Conservation (phyloP, 2,888 invertebrate genomes). For the Drosophila bunnanda region DNA sequence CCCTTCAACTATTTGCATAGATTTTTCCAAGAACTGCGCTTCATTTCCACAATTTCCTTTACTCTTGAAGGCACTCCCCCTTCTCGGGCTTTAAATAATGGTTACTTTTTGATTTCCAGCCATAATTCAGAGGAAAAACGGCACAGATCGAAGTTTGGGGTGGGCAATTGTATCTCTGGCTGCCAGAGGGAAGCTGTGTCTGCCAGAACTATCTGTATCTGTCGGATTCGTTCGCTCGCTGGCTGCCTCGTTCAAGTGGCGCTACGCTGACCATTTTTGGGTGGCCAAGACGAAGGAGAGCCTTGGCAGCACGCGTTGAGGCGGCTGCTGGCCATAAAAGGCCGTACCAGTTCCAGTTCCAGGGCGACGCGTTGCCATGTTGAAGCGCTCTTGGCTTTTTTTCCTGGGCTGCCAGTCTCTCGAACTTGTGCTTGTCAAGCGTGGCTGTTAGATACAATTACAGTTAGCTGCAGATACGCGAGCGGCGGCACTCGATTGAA, state of each 20-base stretch:
- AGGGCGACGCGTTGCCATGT: conserved; percentile 71
- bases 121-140: conserved; percentile 70
- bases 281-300: conserved; percentile 55
- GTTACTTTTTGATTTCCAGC: conserved; percentile 77
- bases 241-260: conserved; percentile 64
- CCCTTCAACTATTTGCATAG: conserved; percentile 18
- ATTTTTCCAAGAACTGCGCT: conserved; percentile 19
- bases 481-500: conserved; percentile 51
- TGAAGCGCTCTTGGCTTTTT: conserved; percentile 18
- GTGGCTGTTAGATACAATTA: conserved; percentile 78
- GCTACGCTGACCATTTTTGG: conserved; percentile 77
- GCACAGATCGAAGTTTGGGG: conserved; percentile 25
- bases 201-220: conserved; percentile 48
- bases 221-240: conserved; percentile 28
- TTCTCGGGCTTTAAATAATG: conserved; percentile 64
- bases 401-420: conserved; percentile 10
- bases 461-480: conserved; percentile 67
- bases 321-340: conserved; percentile 67
- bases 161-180: conserved; percentile 17
- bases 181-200: conserved; percentile 18
- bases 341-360: conserved; percentile 76
- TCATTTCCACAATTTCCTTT: conserved; percentile 31
- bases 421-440: conserved; percentile 60
- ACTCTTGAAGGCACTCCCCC: conserved; percentile 53
- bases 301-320: conserved; percentile 63